Percentiles rank a stretch among this genome's conserved stretches.
phyloP scores from a whole-genome alignment of 2,113 vertebrate genomes.

The Nyctibius bracteatus region DNA sequence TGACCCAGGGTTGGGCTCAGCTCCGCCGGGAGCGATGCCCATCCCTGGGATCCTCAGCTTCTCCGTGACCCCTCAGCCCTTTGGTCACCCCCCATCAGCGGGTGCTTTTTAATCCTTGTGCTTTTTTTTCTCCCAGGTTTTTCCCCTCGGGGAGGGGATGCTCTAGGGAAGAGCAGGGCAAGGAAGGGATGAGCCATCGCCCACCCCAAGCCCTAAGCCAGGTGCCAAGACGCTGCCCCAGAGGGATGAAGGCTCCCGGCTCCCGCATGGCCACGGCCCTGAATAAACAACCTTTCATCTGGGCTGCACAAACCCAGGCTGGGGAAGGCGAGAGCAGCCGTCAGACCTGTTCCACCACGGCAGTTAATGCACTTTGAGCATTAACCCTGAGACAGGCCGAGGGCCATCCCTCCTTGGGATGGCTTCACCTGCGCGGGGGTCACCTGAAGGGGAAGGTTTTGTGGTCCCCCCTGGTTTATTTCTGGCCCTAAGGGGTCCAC shows the following conservation, averaged over 20 bases:
- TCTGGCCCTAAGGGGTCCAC: no score
- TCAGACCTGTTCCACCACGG: not conserved
- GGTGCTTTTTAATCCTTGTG: not conserved
- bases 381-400: not conserved
- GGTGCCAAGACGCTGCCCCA: not conserved
- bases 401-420: not conserved
- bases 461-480: not conserved
- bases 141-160: not conserved
- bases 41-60: not conserved
- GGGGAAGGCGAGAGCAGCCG: not conserved
- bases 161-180: not conserved
- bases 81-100: not conserved
- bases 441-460: not conserved
- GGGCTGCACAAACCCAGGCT: not conserved
- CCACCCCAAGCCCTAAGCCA: not conserved
- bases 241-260: not conserved
- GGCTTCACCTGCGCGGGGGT: not conserved
- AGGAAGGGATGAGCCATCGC: accelerated
- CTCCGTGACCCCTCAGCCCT: not conserved
- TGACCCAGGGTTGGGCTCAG: not conserved
- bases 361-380: not conserved
- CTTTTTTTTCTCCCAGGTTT: accelerated
- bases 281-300: not conserved
- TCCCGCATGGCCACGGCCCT: not conserved
- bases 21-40: not conserved